Conservation (phyloP, 2,113 vertebrate species). For the Anas platyrhynchos region DNA sequence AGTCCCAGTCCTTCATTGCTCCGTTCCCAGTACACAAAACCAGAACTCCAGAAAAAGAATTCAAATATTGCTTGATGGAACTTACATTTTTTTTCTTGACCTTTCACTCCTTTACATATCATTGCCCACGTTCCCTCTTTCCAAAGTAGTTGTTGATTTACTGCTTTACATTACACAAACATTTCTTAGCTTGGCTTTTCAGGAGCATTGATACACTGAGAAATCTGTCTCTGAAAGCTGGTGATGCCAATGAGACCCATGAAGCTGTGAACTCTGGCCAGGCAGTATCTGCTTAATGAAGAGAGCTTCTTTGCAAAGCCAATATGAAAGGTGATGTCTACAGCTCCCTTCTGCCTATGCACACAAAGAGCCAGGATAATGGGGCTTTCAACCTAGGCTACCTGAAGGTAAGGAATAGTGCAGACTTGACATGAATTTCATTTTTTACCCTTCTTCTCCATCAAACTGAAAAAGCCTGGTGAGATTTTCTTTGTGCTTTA, state of each 20-base stretch:
- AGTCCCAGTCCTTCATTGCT: neutral
- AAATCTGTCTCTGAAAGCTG: neutral
- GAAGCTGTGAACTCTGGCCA: neutral
- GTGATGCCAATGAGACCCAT: neutral
- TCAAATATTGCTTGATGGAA: too few relatives aligned
- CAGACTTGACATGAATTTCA: fast-evolving
- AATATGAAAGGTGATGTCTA: neutral
- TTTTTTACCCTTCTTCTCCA: neutral
- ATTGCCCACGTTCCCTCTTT: neutral
- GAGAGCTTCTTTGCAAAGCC: neutral
- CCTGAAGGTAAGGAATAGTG: neutral
- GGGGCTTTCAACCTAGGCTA: neutral
- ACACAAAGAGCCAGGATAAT: neutral
- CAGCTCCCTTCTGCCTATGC: neutral
- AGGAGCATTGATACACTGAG: neutral
- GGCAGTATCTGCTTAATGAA: neutral
- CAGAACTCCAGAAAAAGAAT: neutral
- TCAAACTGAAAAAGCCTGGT: neutral
- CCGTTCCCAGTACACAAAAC: neutral
- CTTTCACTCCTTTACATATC: neutral
- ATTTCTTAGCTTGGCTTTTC: neutral
- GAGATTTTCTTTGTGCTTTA: neutral
- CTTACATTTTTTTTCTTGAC: neutral
- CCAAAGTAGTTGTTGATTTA: neutral
- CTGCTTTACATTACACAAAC: neutral